Base-by-base conservation (phyloP, 2,113 vertebrate genomes). In the Otis tarda region DNA sequence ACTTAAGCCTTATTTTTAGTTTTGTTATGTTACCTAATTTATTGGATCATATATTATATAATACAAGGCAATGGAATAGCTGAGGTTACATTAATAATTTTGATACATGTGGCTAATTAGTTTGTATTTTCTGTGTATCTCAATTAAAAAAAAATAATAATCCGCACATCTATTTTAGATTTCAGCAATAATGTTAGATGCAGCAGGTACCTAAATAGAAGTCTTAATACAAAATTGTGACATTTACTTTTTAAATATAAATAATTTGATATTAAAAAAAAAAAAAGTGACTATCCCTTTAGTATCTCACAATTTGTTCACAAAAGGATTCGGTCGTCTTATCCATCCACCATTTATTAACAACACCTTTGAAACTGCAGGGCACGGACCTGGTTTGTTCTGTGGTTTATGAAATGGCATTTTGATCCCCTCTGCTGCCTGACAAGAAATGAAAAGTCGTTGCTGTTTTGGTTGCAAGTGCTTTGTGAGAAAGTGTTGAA, bases 101-200 rank as follows among this genome's bases (percentile, higher is more conserved):
- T 97, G 97, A 98, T 97, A 86, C 91, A 97, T 96, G 88, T 87
- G 65, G 80, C 83, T 97, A 97, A 98, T 98, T 98, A 97, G 81
- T 95, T 96, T 96, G 84, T 89, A 82, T 97, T 97, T 98, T 85
- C 81, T 86, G 28, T 31, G 78, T 63, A 91, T 95, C 65, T 75
- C 45, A 76, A 71, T 95, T 91, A 57, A 47, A 20, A 74, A 89
- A 82, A 86, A 91, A 75, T 93, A 96, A 49, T 27, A 63, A 65
- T 67, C 55, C 80, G 71, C 31, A 4, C 57, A 76, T 87, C 93
- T 95, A 74, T 94, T 96, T 95, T 84, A 92, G 71, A 87, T 88
- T 96, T 98, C 87, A 97, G 31, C 17, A 73, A 39, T 15, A 49
- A 50, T 13, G 8, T 45, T 85, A 60, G 93, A 53, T 2, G 7